A percentile compares a stretch with the other conserved stretches of the same genome.
These are phyloP conservation scores for Malachius bipustulatus DNA, from an alignment of 2,888 invertebrate genomes.

Conservation along the genomic window DNA sequence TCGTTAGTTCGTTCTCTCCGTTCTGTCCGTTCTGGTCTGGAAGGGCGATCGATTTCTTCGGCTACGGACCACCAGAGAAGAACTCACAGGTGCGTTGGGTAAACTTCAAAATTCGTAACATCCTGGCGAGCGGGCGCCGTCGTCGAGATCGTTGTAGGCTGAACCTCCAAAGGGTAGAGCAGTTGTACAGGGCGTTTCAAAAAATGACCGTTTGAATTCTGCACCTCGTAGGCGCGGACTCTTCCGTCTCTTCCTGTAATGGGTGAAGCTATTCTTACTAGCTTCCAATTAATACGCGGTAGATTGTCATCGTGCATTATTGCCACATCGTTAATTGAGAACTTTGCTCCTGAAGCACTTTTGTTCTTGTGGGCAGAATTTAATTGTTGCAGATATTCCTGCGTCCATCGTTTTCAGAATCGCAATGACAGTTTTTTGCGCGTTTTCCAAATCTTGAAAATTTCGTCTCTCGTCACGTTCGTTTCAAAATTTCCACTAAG, in stretches of 20 bases:
- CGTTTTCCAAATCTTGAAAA: slow-evolving; percentile 4
- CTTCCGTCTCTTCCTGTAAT: slow-evolving; percentile 4
- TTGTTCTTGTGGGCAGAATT: slow-evolving; percentile 2
- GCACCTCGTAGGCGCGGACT: slow-evolving; percentile 6
- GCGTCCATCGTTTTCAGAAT: slow-evolving; percentile 6
- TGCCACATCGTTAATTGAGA: background rate
- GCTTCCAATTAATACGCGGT: background rate
- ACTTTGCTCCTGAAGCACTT: background rate
- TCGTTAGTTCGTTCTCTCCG: too few species aligned
- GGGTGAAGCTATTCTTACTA: background rate
- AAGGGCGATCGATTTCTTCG: too few species aligned
- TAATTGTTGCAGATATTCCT: slow-evolving; percentile 8
- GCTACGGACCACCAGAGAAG: too few species aligned
- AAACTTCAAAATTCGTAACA: too few species aligned
- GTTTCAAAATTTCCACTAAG: slow-evolving; percentile 1
- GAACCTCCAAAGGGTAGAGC: slow-evolving; percentile 12
- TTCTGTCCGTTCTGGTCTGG: too few species aligned
- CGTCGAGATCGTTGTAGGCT: too few species aligned
- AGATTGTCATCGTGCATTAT: background rate
- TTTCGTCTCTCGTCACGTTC: slow-evolving; percentile 3
- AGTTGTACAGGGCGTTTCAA: slow-evolving; percentile 9
- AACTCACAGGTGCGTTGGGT: too few species aligned
- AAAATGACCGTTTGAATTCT: slow-evolving; percentile 12
- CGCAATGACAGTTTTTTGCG: background rate
- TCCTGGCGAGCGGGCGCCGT: too few species aligned